Evolutionary conservation across 2,797 vertebrate genomes (phyloP), one percentile per base, ranked within the genome.

Genomic region (Cercopithecus diana): DNA sequence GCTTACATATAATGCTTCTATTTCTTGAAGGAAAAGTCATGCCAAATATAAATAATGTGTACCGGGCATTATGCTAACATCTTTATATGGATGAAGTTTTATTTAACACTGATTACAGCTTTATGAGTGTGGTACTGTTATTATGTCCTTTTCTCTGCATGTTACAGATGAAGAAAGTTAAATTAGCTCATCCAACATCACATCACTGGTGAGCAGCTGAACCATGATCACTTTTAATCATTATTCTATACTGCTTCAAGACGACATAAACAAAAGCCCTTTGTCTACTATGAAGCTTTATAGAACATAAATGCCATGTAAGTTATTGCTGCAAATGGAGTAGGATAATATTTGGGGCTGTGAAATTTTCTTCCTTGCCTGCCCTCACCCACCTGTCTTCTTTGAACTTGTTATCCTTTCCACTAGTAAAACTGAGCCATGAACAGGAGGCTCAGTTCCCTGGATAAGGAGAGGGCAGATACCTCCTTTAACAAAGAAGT

Each of bases 351-450:
- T 77, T 50, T 96, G 57, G 72, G 48, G 8, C 55, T 86, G 58
- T 79, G 92, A 24, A 55, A 41, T 76, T 58, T 70, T 43, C 36
- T 85, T 86, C 36, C 22, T 70, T 88, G 26, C 72, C 73, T 93
- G 33, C 33, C 28, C n/a, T 95, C 12, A 39, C 8, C 28, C 57
- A 77, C 64, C 83, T 89, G 7, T 50, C 82, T 87, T 85, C n/a
- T 94, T 70, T 96, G 91, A 96, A 90, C 17, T 57, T 91, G 61
- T 64, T 89, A 41, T 58, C 45, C 75, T 93, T 92, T 88, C 70
- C 22, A 80, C 77, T 50, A 84, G 61, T 22, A 45, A 96, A 96
- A 19, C 48, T 80, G 33, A 90, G 36, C 50, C 75, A 36, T 2
- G 0, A 90, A 75, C 17, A 83, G 4, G 11, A 93, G 15, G 41